phyloP scores from a whole-genome alignment of 2,888 invertebrate species.

The Agrilus cyanescens region DNA sequence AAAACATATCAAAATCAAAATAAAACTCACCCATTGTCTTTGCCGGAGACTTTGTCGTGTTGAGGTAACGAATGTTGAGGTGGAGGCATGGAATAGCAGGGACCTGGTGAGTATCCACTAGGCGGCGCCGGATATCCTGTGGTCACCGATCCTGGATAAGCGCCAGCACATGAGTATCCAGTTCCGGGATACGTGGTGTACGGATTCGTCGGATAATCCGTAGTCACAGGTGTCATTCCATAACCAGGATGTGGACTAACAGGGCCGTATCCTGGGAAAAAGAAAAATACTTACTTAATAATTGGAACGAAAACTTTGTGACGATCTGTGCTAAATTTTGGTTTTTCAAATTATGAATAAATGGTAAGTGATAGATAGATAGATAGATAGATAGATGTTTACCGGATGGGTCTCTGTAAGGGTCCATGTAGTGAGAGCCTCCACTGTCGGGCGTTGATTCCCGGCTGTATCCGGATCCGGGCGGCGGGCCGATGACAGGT shows the following conservation, averaged over 20 bases:
- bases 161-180: slow-evolving; percentile 31
- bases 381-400: no score
- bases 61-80: slow-evolving; percentile 60
- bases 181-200: slow-evolving; percentile 47
- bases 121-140: slow-evolving; percentile 54
- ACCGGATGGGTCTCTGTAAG: slow-evolving; percentile 79
- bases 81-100: slow-evolving; percentile 81
- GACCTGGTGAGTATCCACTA: slow-evolving; percentile 38
- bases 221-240: slow-evolving; percentile 61
- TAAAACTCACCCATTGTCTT: slow-evolving; percentile 56
- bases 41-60: slow-evolving; percentile 54
- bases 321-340: no score
- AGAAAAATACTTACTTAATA: slow-evolving; percentile 1
- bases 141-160: slow-evolving; percentile 41
- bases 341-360: no score
- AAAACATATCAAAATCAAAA: not conserved
- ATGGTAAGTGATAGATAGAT: no score
- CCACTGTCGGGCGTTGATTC: slow-evolving; percentile 85
- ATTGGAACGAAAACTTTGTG: not conserved
- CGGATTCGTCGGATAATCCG: slow-evolving; percentile 69
- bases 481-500: slow-evolving; percentile 31
- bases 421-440: slow-evolving; percentile 79
- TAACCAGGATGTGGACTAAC: slow-evolving; percentile 80
- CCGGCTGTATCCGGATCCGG: slow-evolving; percentile 65
- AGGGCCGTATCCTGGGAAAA: slow-evolving; percentile 58